These are phyloP conservation scores for Euthynnus affinis DNA, from an alignment of 2,797 vertebrate genomes.

Conservation along the genomic window DNA sequence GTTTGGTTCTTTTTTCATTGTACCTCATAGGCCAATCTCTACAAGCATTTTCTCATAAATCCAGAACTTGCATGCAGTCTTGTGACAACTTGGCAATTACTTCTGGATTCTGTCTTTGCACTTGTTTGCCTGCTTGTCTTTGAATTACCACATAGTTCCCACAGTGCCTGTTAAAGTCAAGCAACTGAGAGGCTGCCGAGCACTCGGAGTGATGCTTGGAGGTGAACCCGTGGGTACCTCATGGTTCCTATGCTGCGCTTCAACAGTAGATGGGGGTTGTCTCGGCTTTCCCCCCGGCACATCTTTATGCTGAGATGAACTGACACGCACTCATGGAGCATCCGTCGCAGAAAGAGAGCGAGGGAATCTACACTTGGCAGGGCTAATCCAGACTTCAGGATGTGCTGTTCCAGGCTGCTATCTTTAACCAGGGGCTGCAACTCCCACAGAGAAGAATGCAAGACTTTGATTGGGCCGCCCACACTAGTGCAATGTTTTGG, in stretches of 20 bases:
- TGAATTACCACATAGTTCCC: conserved; percentile 26
- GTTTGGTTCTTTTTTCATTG: neutral
- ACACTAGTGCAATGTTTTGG: conserved; percentile 64
- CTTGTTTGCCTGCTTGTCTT: conserved; percentile 55
- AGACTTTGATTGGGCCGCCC: conserved; percentile 73
- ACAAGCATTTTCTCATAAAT: neutral
- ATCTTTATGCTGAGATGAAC: conserved; percentile 65
- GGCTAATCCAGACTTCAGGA: conserved; percentile 68
- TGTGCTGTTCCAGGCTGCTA: conserved; percentile 61
- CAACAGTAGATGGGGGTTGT: conserved; percentile 24
- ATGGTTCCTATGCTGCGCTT: conserved; percentile 13
- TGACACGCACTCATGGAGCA: conserved; percentile 62
- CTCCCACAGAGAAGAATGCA: conserved; percentile 68
- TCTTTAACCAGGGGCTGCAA: conserved; percentile 67
- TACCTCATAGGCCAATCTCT: no score
- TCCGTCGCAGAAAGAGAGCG: conserved; percentile 18
- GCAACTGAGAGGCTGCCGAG: conserved; percentile 23
- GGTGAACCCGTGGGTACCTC: conserved; percentile 42
- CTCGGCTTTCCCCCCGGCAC: conserved; percentile 39
- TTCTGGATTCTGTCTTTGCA: conserved; percentile 28
- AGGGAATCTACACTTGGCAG: conserved; percentile 56
- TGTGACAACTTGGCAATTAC: conserved; percentile 30
- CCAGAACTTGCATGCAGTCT: neutral
- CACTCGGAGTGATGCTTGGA: conserved; percentile 21
- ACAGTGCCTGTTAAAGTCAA: conserved; percentile 37